Conservation (phyloP, 2,113 vertebrate genomes). For the human (Homo sapiens) region DNA sequence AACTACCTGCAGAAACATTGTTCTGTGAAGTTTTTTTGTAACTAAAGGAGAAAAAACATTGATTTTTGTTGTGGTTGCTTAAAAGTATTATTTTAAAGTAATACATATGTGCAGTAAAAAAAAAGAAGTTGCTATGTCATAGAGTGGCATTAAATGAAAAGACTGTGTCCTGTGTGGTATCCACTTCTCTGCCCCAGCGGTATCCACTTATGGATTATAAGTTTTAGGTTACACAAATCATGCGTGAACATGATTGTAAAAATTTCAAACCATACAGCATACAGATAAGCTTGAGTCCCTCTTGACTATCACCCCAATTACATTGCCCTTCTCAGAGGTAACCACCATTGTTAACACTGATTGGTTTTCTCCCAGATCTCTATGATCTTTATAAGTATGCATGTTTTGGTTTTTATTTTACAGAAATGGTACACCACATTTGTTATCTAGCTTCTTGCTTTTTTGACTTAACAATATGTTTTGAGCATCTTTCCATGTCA, state of each 20-base stretch:
- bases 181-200: not conserved
- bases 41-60: slow-evolving; percentile 21
- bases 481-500: not conserved
- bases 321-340: not conserved
- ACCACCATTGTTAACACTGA: not conserved
- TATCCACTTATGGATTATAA: not conserved
- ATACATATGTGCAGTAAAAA: not conserved
- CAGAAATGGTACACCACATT: not conserved
- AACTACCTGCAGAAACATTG: not conserved
- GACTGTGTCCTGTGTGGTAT: not conserved
- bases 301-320: not conserved
- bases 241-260: not conserved
- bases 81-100: slow-evolving; percentile 54
- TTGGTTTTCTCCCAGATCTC: not conserved
- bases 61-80: slow-evolving; percentile 14
- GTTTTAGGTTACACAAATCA: slow-evolving; percentile 25
- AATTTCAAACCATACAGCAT: not conserved
- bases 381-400: not conserved
- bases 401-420: not conserved
- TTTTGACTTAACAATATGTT: slow-evolving; percentile 32
- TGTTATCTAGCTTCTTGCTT: not conserved
- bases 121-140: not conserved
- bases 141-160: slow-evolving; percentile 32
- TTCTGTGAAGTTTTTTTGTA: slow-evolving; percentile 46
- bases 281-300: not conserved